Evolutionary conservation across 1,140 invertebrate species (phyloP).

Genomic region (Cotesia glomerata): DNA sequence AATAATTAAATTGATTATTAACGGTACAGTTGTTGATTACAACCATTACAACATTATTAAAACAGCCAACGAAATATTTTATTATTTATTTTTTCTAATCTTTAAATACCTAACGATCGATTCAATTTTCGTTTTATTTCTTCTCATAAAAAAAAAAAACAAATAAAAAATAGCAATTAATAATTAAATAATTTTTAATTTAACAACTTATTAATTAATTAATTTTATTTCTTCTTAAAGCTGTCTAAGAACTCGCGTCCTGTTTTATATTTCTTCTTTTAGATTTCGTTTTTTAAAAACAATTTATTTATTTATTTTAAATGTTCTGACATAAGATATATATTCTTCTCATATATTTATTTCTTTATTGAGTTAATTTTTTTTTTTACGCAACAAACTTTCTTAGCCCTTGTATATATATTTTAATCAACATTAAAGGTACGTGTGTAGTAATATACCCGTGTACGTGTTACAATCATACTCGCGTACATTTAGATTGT

Average conservation of each 20-base stretch:
- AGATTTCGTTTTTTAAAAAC: slow-evolving; percentile 21
- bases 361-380: slow-evolving; percentile 25
- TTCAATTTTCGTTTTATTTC: not conserved
- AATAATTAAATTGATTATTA: slow-evolving; percentile 35
- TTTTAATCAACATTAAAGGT: slow-evolving; percentile 35
- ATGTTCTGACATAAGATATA: slow-evolving; percentile 20
- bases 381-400: slow-evolving; percentile 7
- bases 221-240: slow-evolving; percentile 57
- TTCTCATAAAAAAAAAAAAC: not conserved
- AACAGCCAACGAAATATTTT: slow-evolving; percentile 60
- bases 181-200: slow-evolving; percentile 32
- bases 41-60: slow-evolving; percentile 53
- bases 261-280: slow-evolving; percentile 32
- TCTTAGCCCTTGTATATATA: slow-evolving; percentile 19
- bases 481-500: slow-evolving; percentile 2
- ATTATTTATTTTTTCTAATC: slow-evolving; percentile 2
- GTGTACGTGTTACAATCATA: slow-evolving; percentile 24
- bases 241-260: slow-evolving; percentile 59
- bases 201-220: slow-evolving; percentile 55
- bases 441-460: slow-evolving; percentile 47
- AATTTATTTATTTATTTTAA: slow-evolving; percentile 38
- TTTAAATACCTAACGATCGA: not conserved
- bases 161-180: too few species aligned
- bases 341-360: slow-evolving; percentile 31
- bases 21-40: slow-evolving; percentile 37